phyloP scores from a whole-genome alignment of 2,113 vertebrate species.

The Phycodurus eques region DNA sequence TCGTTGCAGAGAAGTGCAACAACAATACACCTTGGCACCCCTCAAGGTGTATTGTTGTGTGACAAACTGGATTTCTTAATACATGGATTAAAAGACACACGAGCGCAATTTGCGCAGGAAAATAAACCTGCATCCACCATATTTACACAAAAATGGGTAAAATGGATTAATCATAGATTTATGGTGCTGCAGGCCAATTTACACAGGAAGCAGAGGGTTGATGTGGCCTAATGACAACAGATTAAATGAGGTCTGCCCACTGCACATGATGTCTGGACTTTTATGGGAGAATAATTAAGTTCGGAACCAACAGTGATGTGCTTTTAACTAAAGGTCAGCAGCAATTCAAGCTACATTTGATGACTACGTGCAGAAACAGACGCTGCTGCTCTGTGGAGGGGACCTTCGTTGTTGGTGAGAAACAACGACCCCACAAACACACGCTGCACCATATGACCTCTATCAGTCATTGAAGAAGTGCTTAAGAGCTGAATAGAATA shows the following conservation, averaged over 20 bases:
- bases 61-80: slow-evolving; percentile 63
- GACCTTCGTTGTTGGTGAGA: slow-evolving; percentile 61
- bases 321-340: slow-evolving; percentile 68
- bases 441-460: slow-evolving; percentile 35
- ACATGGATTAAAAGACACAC: slow-evolving; percentile 43
- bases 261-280: slow-evolving; percentile 50
- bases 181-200: slow-evolving; percentile 27
- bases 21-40: too few relatives aligned
- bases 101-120: slow-evolving; percentile 35
- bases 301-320: slow-evolving; percentile 59
- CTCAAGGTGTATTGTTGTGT: slow-evolving; percentile 67
- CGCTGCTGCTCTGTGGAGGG: slow-evolving; percentile 62
- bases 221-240: slow-evolving; percentile 49
- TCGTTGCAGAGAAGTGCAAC: slow-evolving; percentile 65
- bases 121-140: slow-evolving; percentile 30
- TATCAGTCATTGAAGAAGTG: slow-evolving; percentile 32
- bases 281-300: slow-evolving; percentile 66
- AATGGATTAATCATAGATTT: slow-evolving; percentile 31
- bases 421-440: slow-evolving; percentile 56
- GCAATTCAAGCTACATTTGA: slow-evolving; percentile 52
- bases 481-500: slow-evolving; percentile 36
- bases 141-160: slow-evolving; percentile 19
- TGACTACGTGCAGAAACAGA: slow-evolving; percentile 69
- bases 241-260: slow-evolving; percentile 54
- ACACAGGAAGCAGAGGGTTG: slow-evolving; percentile 36